These are phyloP conservation scores for Antidorcas marsupialis DNA, from an alignment of 2,113 vertebrate genomes.

Conservation along the genomic window DNA sequence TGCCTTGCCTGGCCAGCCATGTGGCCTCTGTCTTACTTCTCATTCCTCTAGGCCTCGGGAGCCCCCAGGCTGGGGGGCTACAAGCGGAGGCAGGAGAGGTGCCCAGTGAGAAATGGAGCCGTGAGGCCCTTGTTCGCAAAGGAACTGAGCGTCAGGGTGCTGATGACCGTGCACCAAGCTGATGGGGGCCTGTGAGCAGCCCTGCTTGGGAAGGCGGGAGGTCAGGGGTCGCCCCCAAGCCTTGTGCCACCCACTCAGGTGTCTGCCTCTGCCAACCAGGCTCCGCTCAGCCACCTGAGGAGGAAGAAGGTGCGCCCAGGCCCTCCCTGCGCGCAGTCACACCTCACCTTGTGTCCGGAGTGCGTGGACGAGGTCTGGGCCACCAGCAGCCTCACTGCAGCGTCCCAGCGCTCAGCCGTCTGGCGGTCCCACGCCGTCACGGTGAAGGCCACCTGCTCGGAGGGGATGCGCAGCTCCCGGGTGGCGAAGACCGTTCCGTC, in stretches of 20 bases:
- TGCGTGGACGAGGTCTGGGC: slow-evolving; percentile 73
- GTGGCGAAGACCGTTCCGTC: slow-evolving; percentile 88
- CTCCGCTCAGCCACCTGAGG: too few species aligned
- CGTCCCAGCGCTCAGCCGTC: slow-evolving; percentile 83
- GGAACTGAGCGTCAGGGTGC: accelerated
- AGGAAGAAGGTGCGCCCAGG: accelerated
- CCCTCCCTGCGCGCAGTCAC: accelerated
- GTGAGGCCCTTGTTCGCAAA: accelerated
- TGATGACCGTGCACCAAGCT: accelerated
- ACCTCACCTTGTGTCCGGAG: slow-evolving; percentile 83
- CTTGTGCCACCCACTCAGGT: accelerated
- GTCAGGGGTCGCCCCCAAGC: too few species aligned
- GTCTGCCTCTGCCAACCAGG: not conserved
- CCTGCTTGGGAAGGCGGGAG: not conserved
- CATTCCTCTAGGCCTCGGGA: accelerated
- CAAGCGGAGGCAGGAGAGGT: not conserved
- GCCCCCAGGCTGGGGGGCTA: not conserved
- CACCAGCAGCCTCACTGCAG: slow-evolving; percentile 85
- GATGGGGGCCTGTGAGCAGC: accelerated
- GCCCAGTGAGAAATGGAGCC: not conserved
- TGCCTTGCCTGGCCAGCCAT: not conserved
- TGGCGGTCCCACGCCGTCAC: slow-evolving; percentile 83
- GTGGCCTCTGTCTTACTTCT: not conserved
- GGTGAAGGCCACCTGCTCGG: slow-evolving; percentile 85
- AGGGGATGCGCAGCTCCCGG: slow-evolving; percentile 80